These are phyloP conservation scores for Pocillopora meandrina DNA, from an alignment of 92 coral and sea anemone genomes.

Conservation along the genomic window DNA sequence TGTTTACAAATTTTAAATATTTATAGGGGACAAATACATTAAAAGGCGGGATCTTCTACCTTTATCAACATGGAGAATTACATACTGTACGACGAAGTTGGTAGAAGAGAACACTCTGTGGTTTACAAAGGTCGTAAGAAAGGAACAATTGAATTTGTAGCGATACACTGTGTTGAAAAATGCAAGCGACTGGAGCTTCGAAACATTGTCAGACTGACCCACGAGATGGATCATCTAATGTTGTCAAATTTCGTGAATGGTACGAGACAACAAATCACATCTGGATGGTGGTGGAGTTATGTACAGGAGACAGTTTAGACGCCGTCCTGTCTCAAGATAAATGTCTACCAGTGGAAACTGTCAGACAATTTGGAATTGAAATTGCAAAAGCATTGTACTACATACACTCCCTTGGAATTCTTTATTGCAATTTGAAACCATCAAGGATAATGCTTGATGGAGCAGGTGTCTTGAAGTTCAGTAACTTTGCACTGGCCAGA, in stretches of 20 bases:
- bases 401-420: conserved; percentile 84
- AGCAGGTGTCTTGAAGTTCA: conserved; percentile 83
- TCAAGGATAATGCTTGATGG: conserved; percentile 93
- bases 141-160: conserved; percentile 95
- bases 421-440: conserved; percentile 88
- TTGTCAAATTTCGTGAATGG: conserved; percentile 94
- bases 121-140: conserved; percentile 98
- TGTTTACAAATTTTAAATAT: conserved; percentile 23
- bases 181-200: conserved; percentile 90
- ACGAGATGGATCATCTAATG: conserved; percentile 89
- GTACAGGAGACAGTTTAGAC: conserved; percentile 89
- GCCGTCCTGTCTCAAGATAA: conserved; percentile 81
- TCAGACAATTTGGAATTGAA: conserved; percentile 79
- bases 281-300: conserved; percentile 98
- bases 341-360: conserved; percentile 77
- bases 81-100: conserved; percentile 95
- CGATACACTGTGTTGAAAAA: conserved; percentile 97
- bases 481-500: conserved; percentile 90
- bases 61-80: conserved; percentile 83
- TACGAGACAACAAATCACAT: conserved; percentile 99
- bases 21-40: neutral
- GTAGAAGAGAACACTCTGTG: conserved; percentile 89
- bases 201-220: conserved; percentile 90
- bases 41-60: neutral
- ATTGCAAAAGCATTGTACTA: conserved; percentile 77